Percentiles rank a stretch among this genome's conserved stretches.
Evolutionary conservation across 2,113 vertebrate genomes (phyloP).

Genomic region (Capreolus pygargus): DNA sequence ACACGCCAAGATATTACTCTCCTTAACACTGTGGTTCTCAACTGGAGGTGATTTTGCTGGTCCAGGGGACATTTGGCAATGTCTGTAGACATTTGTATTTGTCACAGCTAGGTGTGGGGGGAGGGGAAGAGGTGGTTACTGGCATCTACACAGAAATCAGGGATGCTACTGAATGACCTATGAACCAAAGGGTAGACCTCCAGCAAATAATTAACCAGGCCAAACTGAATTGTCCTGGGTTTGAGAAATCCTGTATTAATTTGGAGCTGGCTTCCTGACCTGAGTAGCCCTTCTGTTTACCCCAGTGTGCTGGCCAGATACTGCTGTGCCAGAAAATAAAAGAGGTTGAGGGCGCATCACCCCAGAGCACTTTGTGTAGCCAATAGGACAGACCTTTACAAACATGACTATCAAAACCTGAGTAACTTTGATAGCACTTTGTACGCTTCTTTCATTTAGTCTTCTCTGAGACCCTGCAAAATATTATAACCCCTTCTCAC

Average conservation of each 20-base stretch:
- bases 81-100: slow-evolving; percentile 12
- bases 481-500: neutral
- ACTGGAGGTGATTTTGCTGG: neutral
- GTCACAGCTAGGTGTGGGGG: neutral
- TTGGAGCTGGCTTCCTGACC: neutral
- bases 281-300: slow-evolving; percentile 29
- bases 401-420: neutral
- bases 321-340: neutral
- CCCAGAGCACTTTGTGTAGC: neutral
- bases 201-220: slow-evolving; percentile 37
- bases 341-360: neutral
- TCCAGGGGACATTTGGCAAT: neutral
- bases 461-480: neutral
- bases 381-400: neutral
- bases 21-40: neutral
- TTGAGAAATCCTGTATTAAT: slow-evolving; percentile 10
- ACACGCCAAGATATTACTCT: neutral
- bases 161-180: neutral
- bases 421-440: neutral
- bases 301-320: neutral
- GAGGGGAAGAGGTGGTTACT: neutral
- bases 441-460: neutral
- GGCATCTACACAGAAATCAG: neutral
- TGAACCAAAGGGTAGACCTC: neutral
- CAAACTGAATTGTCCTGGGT: neutral